Conservation (phyloP, 1,140 invertebrate genomes). For the Drosophila repleta region DNA sequence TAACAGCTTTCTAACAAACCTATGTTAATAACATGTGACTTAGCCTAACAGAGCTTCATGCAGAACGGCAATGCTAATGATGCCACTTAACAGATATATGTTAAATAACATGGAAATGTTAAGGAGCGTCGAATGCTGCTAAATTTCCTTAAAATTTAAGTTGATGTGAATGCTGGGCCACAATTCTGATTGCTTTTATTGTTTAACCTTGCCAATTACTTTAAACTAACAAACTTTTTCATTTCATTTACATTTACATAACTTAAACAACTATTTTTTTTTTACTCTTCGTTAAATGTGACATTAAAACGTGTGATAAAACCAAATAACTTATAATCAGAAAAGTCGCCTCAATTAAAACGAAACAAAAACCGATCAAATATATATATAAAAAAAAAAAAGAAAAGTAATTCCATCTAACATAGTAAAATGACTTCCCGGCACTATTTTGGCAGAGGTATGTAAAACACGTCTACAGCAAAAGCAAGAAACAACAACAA, state of each 20-base stretch:
- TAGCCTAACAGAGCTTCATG: background rate
- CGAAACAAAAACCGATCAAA: conserved; percentile 7
- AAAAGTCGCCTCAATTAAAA: conserved; percentile 16
- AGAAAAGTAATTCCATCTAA: conserved; percentile 62
- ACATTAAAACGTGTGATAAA: conserved; percentile 27
- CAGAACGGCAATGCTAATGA: no score
- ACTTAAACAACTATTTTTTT: background rate
- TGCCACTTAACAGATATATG: no score
- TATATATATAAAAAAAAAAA: conserved; percentile 33
- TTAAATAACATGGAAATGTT: background rate
- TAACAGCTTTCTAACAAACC: no score
- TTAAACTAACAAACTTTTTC: conserved; percentile 14
- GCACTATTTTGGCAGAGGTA: conserved; percentile 84
- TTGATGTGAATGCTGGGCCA: conserved; percentile 2
- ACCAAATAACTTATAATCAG: conserved; percentile 15
- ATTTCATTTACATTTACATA: conserved; percentile 30
- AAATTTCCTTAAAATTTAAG: background rate
- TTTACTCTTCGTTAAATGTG: conserved; percentile 18
- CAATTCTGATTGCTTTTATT: background rate
- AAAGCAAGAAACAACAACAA: conserved; percentile 43
- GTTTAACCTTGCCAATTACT: background rate
- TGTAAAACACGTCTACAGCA: conserved; percentile 81
- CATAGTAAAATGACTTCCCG: conserved; percentile 83
- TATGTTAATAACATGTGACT: background rate
- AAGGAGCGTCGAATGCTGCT: no score